These are phyloP conservation scores for Drosophila lacertosa DNA, from an alignment of 1,140 invertebrate genomes.

Conservation along the genomic window DNA sequence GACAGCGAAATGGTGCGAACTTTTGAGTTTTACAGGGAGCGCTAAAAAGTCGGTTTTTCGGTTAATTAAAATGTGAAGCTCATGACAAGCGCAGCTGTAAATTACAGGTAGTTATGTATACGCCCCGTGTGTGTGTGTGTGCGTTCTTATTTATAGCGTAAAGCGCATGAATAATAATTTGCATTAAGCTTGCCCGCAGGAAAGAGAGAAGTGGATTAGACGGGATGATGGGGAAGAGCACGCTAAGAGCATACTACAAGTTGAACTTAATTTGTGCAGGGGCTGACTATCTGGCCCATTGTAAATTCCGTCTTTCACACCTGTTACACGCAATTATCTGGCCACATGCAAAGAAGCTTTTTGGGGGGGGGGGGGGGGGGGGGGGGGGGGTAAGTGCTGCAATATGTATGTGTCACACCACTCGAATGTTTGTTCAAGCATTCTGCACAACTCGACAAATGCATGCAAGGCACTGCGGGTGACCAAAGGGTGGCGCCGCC, in stretches of 20 bases:
- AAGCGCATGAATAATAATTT: constrained; percentile 71
- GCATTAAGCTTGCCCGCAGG: constrained; percentile 53
- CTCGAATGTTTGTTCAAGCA: constrained; percentile 70
- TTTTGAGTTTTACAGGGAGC: constrained; percentile 57
- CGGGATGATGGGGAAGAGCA: not conserved
- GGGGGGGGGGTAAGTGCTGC: constrained; percentile 51
- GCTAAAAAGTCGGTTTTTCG: constrained; percentile 22
- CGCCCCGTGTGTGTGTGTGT: not conserved
- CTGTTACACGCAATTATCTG: constrained; percentile 80
- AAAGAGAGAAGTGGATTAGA: not conserved
- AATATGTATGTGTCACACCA: constrained; percentile 72
- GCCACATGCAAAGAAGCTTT: constrained; percentile 67
- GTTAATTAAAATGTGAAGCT: constrained; percentile 69
- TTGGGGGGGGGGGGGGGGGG: constrained; percentile 17
- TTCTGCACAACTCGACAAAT: constrained; percentile 29
- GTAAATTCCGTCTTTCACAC: constrained; percentile 81
- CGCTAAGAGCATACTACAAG: constrained; percentile 17
- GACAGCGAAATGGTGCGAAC: constrained; percentile 56
- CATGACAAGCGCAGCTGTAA: constrained; percentile 51
- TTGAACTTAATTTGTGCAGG: constrained; percentile 66
- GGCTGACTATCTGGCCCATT: constrained; percentile 56
- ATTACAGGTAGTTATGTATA: constrained; percentile 46
- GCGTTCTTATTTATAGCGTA: constrained; percentile 34
- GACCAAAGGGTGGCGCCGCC: constrained; percentile 18
- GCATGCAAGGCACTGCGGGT: constrained; percentile 20